These are phyloP conservation scores for Erebia aethiops DNA, from an alignment of 2,888 invertebrate species.

Conservation along the genomic window DNA sequence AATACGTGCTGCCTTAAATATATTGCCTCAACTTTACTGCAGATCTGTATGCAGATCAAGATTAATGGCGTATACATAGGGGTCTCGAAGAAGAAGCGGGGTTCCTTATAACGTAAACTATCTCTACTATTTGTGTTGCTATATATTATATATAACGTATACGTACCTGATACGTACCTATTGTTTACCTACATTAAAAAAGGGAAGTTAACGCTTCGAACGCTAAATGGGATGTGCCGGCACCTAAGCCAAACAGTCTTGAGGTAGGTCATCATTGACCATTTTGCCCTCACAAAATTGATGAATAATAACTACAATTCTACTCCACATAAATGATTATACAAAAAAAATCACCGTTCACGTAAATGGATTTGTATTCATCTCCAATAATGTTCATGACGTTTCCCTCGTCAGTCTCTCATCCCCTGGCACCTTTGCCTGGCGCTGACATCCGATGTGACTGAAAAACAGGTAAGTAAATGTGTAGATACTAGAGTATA, in stretches of 20 bases:
- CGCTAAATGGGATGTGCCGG: too few species aligned
- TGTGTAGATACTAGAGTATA: background rate
- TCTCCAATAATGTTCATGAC: slow-evolving; percentile 31
- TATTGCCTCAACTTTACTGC: slow-evolving; percentile 19
- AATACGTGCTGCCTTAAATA: slow-evolving; percentile 46
- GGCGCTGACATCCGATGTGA: slow-evolving; percentile 20
- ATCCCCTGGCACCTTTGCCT: slow-evolving; percentile 12
- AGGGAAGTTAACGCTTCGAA: too few species aligned
- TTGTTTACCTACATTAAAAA: too few species aligned
- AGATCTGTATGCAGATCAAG: slow-evolving; percentile 17
- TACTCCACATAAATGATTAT: background rate
- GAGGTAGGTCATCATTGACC: too few species aligned
- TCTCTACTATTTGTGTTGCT: too few species aligned
- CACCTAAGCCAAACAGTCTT: too few species aligned
- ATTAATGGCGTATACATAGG: slow-evolving; percentile 3
- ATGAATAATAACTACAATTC: background rate
- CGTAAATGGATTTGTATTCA: slow-evolving; percentile 19
- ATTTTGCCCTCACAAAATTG: background rate
- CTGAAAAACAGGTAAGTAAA: background rate
- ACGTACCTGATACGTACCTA: too few species aligned
- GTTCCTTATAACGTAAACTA: background rate
- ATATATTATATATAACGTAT: too few species aligned
- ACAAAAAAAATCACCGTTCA: background rate
- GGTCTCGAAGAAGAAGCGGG: background rate
- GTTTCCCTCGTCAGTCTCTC: slow-evolving; percentile 35